These are phyloP conservation scores for Drosophila sordidapex DNA, from an alignment of 2,888 invertebrate genomes.

Conservation along the genomic window DNA sequence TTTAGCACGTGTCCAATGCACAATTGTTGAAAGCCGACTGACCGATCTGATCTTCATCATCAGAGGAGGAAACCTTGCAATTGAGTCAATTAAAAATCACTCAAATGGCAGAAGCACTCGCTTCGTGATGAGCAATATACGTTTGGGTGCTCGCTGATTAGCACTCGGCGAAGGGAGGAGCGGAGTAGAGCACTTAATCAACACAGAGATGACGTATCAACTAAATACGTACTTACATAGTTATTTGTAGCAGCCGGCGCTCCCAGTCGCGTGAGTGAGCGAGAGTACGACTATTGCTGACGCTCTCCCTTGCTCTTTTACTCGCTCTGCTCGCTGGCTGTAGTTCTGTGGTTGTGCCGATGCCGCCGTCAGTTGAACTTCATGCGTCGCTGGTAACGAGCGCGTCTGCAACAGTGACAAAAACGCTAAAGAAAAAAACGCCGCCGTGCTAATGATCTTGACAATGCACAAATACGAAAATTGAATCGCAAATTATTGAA, in stretches of 20 bases:
- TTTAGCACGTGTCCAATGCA: constrained; percentile 32
- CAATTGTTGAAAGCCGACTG: constrained; percentile 16
- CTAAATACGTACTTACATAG: constrained; percentile 5
- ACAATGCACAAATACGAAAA: constrained; percentile 17
- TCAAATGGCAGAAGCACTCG: constrained; percentile 32
- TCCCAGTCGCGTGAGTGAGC: constrained; percentile 11
- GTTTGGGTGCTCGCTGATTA: constrained; percentile 26
- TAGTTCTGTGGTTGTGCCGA: constrained; percentile 30
- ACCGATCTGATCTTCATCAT: constrained; percentile 22
- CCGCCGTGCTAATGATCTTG: constrained; percentile 44
- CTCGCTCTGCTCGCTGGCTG: constrained; percentile 18
- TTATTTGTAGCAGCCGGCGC: constrained; percentile 24
- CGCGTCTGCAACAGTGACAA: constrained; percentile 43
- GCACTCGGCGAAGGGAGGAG: constrained; percentile 4
- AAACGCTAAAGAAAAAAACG: constrained; percentile 1
- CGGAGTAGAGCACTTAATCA: constrained; percentile 7
- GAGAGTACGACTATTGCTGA: constrained; percentile 3
- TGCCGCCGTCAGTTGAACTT: constrained; percentile 63
- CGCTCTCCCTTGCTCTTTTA: constrained; percentile 24
- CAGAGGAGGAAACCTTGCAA: constrained; percentile 4
- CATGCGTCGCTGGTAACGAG: constrained; percentile 64
- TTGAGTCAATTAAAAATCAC: constrained; percentile 37
- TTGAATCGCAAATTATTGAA: constrained; percentile 1
- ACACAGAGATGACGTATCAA: constrained; percentile 22
- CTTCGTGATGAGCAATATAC: constrained; percentile 12